phyloP scores from a whole-genome alignment of 53 echinoderm and acorn worm genomes.

The Astropecten irregularis region DNA sequence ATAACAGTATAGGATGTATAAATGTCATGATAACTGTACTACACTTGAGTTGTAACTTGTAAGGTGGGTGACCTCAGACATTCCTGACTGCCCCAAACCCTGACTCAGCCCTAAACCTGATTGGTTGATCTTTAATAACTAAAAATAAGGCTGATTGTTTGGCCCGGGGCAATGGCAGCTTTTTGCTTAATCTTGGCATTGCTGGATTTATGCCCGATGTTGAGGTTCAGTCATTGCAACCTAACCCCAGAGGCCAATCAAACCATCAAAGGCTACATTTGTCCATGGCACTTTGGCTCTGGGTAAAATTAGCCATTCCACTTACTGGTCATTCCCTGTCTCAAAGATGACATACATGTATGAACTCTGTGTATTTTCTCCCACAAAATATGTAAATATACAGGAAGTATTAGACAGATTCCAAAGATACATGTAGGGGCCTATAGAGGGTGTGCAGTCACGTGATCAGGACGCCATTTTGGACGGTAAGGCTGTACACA shows the following conservation, averaged over 20 bases:
- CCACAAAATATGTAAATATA: too few relatives aligned
- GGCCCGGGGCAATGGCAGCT: slow-evolving; percentile 10
- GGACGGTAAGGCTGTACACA: too few relatives aligned
- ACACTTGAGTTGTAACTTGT: background rate
- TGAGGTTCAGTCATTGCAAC: background rate
- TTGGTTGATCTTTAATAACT: slow-evolving; percentile 34
- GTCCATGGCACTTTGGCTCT: slow-evolving; percentile 24
- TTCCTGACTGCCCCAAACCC: slow-evolving; percentile 20
- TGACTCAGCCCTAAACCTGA: slow-evolving; percentile 6
- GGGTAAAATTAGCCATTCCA: slow-evolving; percentile 28
- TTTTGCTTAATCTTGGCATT: background rate
- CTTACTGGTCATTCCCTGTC: slow-evolving; percentile 5
- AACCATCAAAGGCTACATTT: slow-evolving; percentile 48
- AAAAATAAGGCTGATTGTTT: slow-evolving; percentile 49
- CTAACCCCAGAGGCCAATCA: slow-evolving; percentile 56
- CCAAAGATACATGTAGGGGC: too few relatives aligned
- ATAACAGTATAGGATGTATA: too few relatives aligned
- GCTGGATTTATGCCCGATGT: background rate
- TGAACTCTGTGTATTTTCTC: too few relatives aligned
- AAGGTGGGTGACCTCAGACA: slow-evolving; percentile 35
- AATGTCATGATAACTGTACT: slow-evolving; percentile 14
- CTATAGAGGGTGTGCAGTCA: too few relatives aligned
- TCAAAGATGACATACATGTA: background rate
- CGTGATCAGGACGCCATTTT: too few relatives aligned
- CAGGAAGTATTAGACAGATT: too few relatives aligned